phyloP scores from a whole-genome alignment of 2,113 vertebrate species.

The Oenanthe melanoleuca region DNA sequence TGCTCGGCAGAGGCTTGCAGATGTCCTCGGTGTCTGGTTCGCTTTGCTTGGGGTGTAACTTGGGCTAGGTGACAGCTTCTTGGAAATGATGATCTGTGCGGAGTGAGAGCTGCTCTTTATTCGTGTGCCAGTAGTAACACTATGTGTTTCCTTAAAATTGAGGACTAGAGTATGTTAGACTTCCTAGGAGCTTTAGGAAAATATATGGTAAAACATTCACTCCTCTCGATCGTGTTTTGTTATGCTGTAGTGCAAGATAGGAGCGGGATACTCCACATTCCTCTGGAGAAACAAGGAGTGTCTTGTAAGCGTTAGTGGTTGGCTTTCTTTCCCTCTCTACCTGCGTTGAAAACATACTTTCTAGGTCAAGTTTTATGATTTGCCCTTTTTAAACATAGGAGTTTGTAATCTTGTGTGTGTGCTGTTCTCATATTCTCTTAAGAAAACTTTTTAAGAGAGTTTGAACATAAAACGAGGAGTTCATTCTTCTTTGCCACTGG shows the following conservation, averaged over 20 bases:
- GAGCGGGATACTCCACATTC: not conserved
- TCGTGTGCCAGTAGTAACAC: fast-evolving
- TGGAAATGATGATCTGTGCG: fast-evolving
- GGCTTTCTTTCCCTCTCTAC: not conserved
- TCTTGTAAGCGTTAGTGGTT: not conserved
- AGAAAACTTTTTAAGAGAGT: not conserved
- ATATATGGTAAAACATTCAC: not conserved
- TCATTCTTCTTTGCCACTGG: not conserved
- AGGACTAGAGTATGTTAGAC: not conserved
- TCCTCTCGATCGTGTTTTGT: not conserved
- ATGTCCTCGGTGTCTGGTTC: not conserved
- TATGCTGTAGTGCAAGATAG: not conserved
- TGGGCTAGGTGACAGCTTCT: not conserved
- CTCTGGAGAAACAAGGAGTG: not conserved
- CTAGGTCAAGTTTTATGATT: not conserved
- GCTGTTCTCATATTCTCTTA: not conserved
- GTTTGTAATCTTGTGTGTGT: not conserved
- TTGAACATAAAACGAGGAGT: not conserved
- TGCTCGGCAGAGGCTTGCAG: not conserved
- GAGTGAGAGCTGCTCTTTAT: not conserved
- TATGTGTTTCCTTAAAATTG: fast-evolving
- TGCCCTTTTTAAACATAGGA: not conserved
- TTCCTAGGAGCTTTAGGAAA: not conserved
- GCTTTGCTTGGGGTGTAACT: not conserved
- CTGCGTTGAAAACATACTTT: not conserved